Evolutionary conservation across 2,888 invertebrate genomes (phyloP).

Genomic region (Epsilonema sp.): DNA sequence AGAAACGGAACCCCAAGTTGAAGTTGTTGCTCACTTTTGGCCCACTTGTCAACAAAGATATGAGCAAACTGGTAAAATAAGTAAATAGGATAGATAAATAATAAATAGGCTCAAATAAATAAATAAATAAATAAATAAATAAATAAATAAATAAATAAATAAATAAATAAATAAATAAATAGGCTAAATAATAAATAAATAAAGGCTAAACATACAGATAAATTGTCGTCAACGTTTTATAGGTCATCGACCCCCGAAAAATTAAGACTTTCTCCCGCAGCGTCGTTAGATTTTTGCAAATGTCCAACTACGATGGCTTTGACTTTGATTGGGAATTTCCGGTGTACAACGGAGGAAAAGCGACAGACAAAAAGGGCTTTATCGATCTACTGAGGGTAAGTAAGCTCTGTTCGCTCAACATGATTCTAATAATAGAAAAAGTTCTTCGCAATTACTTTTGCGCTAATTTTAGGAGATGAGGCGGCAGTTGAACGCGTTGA

Average conservation of each 20-base stretch:
- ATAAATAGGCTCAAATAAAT: too few relatives aligned
- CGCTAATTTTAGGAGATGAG: neutral
- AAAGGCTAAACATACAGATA: too few relatives aligned
- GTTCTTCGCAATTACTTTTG: neutral
- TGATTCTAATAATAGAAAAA: too few relatives aligned
- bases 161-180: too few relatives aligned
- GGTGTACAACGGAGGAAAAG: neutral
- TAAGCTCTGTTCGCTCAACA: too few relatives aligned
- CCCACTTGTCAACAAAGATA: neutral
- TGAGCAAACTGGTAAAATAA: neutral
- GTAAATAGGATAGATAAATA: neutral
- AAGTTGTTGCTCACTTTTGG: neutral
- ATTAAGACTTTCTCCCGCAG: neutral
- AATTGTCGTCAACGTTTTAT: neutral
- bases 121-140: too few relatives aligned
- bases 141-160: too few relatives aligned
- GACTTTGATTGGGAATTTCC: neutral
- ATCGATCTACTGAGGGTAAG: neutral
- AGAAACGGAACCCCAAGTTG: neutral
- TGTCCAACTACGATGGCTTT: neutral
- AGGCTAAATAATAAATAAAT: too few relatives aligned
- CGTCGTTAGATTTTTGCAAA: neutral
- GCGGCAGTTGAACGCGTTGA: neutral
- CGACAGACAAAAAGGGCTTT: neutral
- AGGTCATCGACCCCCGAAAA: neutral